A percentile compares a stretch with the other conserved stretches of the same genome.
Evolutionary conservation across 35 echinoderm and acorn worm species (phyloP).

Genomic region (Acanthaster planci): DNA sequence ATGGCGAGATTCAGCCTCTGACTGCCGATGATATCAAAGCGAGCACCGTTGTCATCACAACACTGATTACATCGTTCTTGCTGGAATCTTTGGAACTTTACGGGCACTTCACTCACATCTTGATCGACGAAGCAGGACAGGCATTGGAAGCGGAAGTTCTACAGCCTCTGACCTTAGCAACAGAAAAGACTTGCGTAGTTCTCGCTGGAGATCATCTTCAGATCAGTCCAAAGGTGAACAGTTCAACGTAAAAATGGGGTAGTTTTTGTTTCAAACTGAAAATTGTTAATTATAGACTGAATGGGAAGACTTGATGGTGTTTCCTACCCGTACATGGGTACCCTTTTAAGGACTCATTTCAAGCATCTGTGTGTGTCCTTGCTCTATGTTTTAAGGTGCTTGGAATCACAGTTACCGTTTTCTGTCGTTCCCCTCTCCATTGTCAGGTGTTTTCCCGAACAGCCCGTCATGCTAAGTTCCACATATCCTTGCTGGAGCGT

Average conservation of each 20-base stretch:
- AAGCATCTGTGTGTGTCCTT: not conserved
- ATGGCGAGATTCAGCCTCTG: not conserved
- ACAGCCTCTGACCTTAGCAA: slow-evolving; percentile 73
- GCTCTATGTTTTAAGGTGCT: slow-evolving; percentile 17
- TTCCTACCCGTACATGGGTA: not conserved
- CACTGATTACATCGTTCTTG: slow-evolving; percentile 41
- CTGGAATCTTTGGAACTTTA: slow-evolving; percentile 31
- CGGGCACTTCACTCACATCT: slow-evolving; percentile 71
- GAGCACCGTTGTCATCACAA: slow-evolving; percentile 59
- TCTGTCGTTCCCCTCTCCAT: not conserved
- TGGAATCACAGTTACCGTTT: no score
- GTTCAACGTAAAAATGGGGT: no score
- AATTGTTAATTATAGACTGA: not conserved
- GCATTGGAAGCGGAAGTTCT: slow-evolving; percentile 74
- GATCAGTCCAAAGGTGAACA: slow-evolving; percentile 79
- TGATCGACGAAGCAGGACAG: slow-evolving; percentile 88
- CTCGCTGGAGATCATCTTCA: slow-evolving; percentile 90
- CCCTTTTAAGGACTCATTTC: not conserved
- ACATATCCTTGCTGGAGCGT: slow-evolving; percentile 59
- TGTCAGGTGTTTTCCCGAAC: slow-evolving; percentile 48
- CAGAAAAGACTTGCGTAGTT: slow-evolving; percentile 55
- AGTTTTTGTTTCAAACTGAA: not conserved
- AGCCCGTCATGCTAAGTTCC: slow-evolving; percentile 47
- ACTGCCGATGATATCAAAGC: not conserved
- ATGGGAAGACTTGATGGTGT: not conserved